Base-by-base conservation (phyloP, 2,113 vertebrate species). In the Brienomyrus brachyistius region DNA sequence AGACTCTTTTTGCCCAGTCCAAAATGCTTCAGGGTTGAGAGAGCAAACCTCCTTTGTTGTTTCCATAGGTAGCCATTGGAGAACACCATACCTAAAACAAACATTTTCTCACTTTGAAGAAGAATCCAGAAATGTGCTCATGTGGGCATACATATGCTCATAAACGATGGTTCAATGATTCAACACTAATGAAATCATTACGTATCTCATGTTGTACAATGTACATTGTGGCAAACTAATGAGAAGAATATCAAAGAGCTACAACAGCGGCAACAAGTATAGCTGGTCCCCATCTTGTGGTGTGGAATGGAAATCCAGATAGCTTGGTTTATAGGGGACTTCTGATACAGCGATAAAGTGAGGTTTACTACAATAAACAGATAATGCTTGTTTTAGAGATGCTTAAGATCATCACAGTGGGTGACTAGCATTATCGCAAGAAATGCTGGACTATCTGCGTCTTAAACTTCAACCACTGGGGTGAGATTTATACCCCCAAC, bases 51-150 rank as follows among this genome's bases (percentile, higher is more conserved):
- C 19, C 52, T 56, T 56, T 56, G 52, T 56, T 56, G 52, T 23
- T 59, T 59, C 56, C 56, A 59, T 2, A 23, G 6, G 56, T 59
- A 59, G 56, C 96, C 96, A 0, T 0, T 95, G 2, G 95, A 93
- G 0, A 0, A 0, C 80, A 95, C 0, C 89, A 97, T 5, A 84
- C 96, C 96, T 97, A 88, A 0, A 0, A 90, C 52, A 70, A 56
- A 4, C n/a, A 43, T 0, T 0, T 82, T 43, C 6, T 31, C 10
- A 52, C n/a, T 31, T 23, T 27, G 52, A 56, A 56, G 17, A 51
- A 27, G 48, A n/a, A n/a, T 5, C 19, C 54, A 56, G 54, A 56
- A 56, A 56, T 7, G 5, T 56, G 5, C 54, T 21, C 54, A 56
- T 56, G 54, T 56, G 54, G 19, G 54, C 19, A 56, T 23, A 2